These are phyloP conservation scores for Phrynosoma platyrhinos DNA, from an alignment of 2,113 vertebrate genomes.

Conservation along the genomic window DNA sequence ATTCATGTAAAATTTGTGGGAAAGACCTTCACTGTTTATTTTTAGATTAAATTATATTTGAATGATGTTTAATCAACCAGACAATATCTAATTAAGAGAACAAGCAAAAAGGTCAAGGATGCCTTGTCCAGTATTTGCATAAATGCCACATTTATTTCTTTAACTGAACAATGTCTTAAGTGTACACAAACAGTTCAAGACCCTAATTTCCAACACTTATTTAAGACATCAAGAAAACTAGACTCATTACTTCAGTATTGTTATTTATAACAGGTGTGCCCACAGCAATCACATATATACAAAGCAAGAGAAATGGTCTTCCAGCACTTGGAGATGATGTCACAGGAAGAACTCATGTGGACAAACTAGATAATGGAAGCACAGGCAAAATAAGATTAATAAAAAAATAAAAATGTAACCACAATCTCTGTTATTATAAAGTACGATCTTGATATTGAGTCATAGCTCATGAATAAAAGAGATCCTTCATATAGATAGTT, in stretches of 20 bases:
- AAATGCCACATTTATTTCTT: constrained; percentile 93
- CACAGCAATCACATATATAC: constrained; percentile 89
- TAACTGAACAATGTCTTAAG: constrained; percentile 87
- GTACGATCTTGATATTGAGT: constrained; percentile 50
- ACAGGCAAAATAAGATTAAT: constrained; percentile 68
- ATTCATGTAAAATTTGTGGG: neutral
- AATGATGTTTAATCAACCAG: neutral
- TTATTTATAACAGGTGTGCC: constrained; percentile 68
- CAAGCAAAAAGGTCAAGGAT: neutral
- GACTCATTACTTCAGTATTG: constrained; percentile 77
- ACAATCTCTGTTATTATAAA: constrained; percentile 51
- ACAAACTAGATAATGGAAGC: constrained; percentile 70
- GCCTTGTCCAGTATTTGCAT: constrained; percentile 68
- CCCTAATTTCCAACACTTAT: constrained; percentile 82
- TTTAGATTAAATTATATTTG: neutral
- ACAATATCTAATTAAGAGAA: neutral
- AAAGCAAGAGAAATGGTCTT: constrained; percentile 80
- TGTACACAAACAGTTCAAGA: constrained; percentile 85
- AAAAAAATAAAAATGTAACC: constrained; percentile 30
- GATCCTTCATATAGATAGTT: constrained; percentile 22
- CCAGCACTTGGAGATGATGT: constrained; percentile 52
- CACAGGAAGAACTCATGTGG: constrained; percentile 50
- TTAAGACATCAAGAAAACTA: constrained; percentile 79
- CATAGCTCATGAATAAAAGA: constrained; percentile 32
- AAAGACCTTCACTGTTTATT: neutral